Base-by-base conservation (phyloP, 1,140 invertebrate genomes). In the Bombus confusus region DNA sequence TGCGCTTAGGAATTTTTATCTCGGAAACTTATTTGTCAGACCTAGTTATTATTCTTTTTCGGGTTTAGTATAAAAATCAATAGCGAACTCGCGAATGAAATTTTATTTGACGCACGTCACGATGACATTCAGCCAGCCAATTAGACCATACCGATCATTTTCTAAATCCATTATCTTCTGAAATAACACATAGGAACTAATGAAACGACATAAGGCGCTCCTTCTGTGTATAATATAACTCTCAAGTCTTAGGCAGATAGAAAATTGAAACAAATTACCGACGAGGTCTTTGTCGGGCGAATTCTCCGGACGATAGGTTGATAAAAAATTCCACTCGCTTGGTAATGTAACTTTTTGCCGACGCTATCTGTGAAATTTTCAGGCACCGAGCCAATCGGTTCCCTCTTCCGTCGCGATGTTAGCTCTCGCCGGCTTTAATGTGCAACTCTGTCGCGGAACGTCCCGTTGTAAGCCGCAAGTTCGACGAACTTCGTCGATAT, bases 401-500 rank as follows among this genome's bases (percentile, higher is more conserved):
- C 52, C 13, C 72, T 47, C n/a, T 12, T 22, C 15, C 76, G 22
- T 37, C n/a, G 47, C 52, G 22, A 64, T 47, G 71, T 82, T 83
- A 76, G 72, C 72, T 37, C 66, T 62, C 41, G 39, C 22, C 39
- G 4, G 59, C 66, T 59, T 79, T 34, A 80, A 52, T n/a, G 69
- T n/a, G 57, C 57, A 39, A 74, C 62, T 72, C 39, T 85, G 66
- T 43, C 66, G 41, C 43, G 76, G 28, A 64, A 37, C 66, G 83
- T 72, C 69, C 57, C 59, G 83, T 43, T 62, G 71, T 41, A 68
- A 74, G 47, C 34, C 78, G 31, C 13, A 74, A 81, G 34, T 74
- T 74, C 83, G 22, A 41, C 41, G 39, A 85, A 85, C 83, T 86
- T 86, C 34, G n/a, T 66, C 73, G 41, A 76, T 86, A 83, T 83